These are phyloP conservation scores for Bucorvus abyssinicus DNA, from an alignment of 2,797 vertebrate genomes.

Conservation along the genomic window DNA sequence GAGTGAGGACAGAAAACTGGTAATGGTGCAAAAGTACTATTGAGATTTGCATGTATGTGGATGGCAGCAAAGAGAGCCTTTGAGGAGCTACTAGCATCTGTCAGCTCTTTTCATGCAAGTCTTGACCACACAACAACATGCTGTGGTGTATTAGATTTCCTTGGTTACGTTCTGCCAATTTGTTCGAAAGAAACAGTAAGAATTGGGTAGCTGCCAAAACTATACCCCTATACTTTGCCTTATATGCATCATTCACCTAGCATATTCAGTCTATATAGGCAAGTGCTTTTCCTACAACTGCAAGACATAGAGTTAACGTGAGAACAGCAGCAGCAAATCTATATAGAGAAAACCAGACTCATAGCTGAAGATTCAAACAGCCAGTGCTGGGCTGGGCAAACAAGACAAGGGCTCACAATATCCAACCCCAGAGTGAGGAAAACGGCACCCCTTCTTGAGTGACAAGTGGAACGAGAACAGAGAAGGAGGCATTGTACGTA, in stretches of 20 bases:
- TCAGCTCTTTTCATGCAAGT: background rate
- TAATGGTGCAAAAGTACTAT: background rate
- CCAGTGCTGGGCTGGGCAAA: background rate
- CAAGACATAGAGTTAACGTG: background rate
- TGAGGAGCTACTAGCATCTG: background rate
- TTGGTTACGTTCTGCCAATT: background rate
- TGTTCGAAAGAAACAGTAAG: background rate
- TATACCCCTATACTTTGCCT: background rate
- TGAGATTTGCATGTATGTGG: background rate
- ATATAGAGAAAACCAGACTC: background rate
- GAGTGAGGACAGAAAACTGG: background rate
- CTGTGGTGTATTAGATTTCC: rapidly evolving
- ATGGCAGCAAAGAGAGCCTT: background rate
- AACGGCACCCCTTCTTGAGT: background rate
- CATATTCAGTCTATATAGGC: background rate
- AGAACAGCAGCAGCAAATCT: background rate
- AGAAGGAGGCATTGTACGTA: background rate
- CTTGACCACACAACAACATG: background rate
- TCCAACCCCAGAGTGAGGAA: background rate
- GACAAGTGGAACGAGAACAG: background rate
- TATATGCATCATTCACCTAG: background rate
- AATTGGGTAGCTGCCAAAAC: background rate
- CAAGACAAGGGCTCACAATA: background rate
- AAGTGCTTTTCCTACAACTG: background rate
- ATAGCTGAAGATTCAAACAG: background rate